Base-by-base conservation (phyloP, 2,797 vertebrate species). In the Danio albolineatus region DNA sequence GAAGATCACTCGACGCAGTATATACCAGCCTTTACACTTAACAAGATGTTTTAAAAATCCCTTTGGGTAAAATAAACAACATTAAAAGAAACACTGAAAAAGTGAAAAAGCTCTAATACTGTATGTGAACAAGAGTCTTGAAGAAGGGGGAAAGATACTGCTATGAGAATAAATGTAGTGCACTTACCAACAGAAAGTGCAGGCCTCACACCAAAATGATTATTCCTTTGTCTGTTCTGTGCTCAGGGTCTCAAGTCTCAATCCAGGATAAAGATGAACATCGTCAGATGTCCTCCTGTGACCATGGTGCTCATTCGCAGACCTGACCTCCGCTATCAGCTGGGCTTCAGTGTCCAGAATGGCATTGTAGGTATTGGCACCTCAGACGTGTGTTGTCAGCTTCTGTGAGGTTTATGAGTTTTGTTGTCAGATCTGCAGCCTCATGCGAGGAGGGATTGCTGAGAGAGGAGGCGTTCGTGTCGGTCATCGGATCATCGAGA, bases 291-390 rank as follows among this genome's bases (percentile, higher is more conserved):
- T 89, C 97, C 97, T 59, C 97, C 97, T 0, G 97, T 99, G 43
- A 99, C 97, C 75, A 98, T 96, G 82, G 97, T 99, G 85, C 90
- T 99, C 80, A 98, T 99, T 85, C 93, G 97, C 86, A 93, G 97
- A 88, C 97, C 97, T 0, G 96, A 99, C 87, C 97, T 98, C 80
- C 90, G 97, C 89, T 99, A 99, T 21, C 97, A 99, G 84, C 88
- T 99, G 83, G 97, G 97, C 83, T 99, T 99, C 92, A 99, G 97
- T 10, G 97, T 99, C 83, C 97, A 99, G 89, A 99, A 98, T 9
- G 97, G 97, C 86, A 99, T 98, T 46, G 97, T 99, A 91, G 95
- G 97, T 96, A 59, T 74, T 7, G 41, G 60, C 10, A 21, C 17
- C 10, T 17, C 13, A 43, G 38, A 17, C 19, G 19, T 10, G 17